phyloP scores from a whole-genome alignment of 2,797 vertebrate species.

The Enteromius treurensis region DNA sequence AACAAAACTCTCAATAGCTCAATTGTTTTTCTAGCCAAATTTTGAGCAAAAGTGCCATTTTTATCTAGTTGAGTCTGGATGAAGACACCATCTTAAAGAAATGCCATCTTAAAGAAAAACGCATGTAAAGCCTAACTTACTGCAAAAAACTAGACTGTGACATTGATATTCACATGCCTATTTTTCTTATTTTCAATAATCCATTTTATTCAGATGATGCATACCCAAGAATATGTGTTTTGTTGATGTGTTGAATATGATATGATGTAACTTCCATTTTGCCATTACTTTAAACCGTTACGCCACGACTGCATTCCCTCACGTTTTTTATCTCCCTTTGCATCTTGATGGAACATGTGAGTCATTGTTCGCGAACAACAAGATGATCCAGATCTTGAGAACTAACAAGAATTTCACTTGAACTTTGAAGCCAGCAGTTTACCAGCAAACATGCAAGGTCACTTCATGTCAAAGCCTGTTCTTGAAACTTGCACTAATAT shows the following conservation, averaged over 20 bases:
- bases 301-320: background rate
- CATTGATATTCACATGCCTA: background rate
- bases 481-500: background rate
- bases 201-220: background rate
- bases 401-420: background rate
- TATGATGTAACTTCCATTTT: background rate
- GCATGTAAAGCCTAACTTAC: too few relatives aligned
- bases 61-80: background rate
- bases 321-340: background rate
- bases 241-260: background rate
- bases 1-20: background rate
- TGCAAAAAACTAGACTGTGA: background rate
- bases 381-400: background rate
- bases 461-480: background rate
- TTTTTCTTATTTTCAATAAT: background rate
- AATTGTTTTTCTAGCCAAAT: background rate
- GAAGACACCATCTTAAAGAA: too few relatives aligned
- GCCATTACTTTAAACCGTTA: background rate
- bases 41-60: background rate
- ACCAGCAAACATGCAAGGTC: background rate
- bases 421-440: constrained; percentile 11
- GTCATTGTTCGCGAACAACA: constrained; percentile 12
- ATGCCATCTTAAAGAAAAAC: background rate
- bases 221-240: background rate
- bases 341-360: background rate